phyloP scores from a whole-genome alignment of 2,888 invertebrate genomes.

The Sarcophaga caerulescens region DNA sequence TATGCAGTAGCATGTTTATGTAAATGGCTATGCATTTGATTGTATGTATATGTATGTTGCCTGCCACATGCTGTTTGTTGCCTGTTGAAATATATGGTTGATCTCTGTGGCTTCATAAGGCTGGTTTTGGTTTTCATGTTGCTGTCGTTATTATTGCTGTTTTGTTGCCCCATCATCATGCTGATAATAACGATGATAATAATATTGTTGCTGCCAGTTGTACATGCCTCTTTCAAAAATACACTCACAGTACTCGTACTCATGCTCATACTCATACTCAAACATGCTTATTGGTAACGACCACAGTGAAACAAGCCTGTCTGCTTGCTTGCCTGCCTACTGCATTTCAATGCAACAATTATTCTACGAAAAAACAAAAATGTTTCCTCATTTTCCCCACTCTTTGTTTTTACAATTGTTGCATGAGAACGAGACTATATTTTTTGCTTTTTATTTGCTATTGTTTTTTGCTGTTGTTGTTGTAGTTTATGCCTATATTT shows the following conservation, averaged over 20 bases:
- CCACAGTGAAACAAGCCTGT: too few species aligned
- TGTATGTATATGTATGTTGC: neutral
- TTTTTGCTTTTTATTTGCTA: neutral
- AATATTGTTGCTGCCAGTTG: constrained; percentile 72
- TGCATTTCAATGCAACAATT: constrained; percentile 53
- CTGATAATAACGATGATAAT: constrained; percentile 64
- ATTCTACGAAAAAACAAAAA: constrained; percentile 33
- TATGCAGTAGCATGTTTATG: neutral
- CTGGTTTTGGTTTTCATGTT: constrained; percentile 61
- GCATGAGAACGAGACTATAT: neutral
- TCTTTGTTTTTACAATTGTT: constrained; percentile 35
- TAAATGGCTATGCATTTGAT: neutral
- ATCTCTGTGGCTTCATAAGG: constrained; percentile 62
- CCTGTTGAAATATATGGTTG: constrained; percentile 53
- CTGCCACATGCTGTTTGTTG: constrained; percentile 51
- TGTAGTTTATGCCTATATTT: neutral
- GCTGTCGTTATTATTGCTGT: constrained; percentile 46
- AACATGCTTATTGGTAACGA: too few species aligned
- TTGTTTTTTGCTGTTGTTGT: neutral
- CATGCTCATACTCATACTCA: too few species aligned
- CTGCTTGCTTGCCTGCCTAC: too few species aligned
- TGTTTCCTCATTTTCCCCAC: neutral
- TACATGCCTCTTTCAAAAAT: constrained; percentile 24
- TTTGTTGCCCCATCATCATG: constrained; percentile 74
- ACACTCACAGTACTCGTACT: too few species aligned